phyloP scores from a whole-genome alignment of 2,797 vertebrate species.

The Cossypha dichroa region DNA sequence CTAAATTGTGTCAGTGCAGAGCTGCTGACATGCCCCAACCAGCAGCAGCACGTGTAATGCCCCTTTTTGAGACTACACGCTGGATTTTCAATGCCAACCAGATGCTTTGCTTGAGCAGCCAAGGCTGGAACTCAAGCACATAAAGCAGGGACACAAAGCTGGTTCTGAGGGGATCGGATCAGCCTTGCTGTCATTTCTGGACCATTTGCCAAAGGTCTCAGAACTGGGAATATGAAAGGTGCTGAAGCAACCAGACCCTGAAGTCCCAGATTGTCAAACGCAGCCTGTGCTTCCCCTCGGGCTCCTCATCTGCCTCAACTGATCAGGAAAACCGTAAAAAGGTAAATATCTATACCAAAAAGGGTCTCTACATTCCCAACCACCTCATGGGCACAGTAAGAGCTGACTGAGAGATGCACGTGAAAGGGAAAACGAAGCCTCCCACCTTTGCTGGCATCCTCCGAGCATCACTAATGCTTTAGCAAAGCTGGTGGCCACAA shows the following conservation, averaged over 20 bases:
- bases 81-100: not conserved
- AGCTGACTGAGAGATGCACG: accelerated
- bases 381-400: not conserved
- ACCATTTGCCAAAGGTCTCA: not conserved
- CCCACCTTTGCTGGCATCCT: not conserved
- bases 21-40: not conserved
- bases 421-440: not conserved
- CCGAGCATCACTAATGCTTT: not conserved
- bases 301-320: not conserved
- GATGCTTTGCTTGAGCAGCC: not conserved
- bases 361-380: not conserved
- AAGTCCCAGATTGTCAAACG: accelerated
- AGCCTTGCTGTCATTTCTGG: not conserved
- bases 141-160: not conserved
- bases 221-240: accelerated
- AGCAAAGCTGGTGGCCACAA: slow-evolving; percentile 1
- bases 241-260: accelerated
- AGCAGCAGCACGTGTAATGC: not conserved
- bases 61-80: not conserved
- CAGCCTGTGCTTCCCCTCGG: accelerated
- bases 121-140: not conserved
- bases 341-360: not conserved
- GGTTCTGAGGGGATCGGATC: not conserved
- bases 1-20: not conserved
- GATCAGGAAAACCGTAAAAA: not conserved